Conservation (phyloP, 2,888 invertebrate species). For the Agonopterix arenella region DNA sequence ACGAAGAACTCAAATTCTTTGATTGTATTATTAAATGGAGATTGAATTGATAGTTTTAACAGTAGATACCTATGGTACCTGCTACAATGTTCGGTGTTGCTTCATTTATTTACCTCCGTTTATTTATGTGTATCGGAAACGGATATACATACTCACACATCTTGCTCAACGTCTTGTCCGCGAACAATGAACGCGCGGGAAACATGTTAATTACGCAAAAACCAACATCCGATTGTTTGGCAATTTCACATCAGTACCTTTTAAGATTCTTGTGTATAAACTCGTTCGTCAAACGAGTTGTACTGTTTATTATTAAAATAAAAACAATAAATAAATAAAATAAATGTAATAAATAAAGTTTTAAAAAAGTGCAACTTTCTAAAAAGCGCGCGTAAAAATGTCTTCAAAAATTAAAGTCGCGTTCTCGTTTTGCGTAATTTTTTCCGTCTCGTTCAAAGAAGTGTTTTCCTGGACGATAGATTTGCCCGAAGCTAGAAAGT, state of each 20-base stretch:
- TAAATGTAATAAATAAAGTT: too few relatives aligned
- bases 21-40: too few relatives aligned
- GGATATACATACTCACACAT: slow-evolving; percentile 5
- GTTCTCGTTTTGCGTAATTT: slow-evolving; percentile 16
- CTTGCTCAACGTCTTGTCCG: slow-evolving; percentile 35
- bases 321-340: too few relatives aligned
- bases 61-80: too few relatives aligned
- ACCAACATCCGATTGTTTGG: slow-evolving; percentile 35
- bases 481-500: slow-evolving; percentile 46
- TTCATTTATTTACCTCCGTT: slow-evolving; percentile 12
- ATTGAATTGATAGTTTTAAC: too few relatives aligned
- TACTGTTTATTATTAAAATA: too few relatives aligned
- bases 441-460: slow-evolving; percentile 28
- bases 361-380: background rate
- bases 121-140: slow-evolving; percentile 18
- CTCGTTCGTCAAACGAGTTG: slow-evolving; percentile 13
- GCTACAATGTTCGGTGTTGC: slow-evolving; percentile 7
- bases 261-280: slow-evolving; percentile 18
- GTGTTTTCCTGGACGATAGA: slow-evolving; percentile 57
- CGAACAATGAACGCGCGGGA: slow-evolving; percentile 47
- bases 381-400: background rate
- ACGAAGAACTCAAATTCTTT: too few relatives aligned
- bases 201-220: slow-evolving; percentile 44
- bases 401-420: slow-evolving; percentile 4
- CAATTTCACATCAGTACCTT: slow-evolving; percentile 19